Conservation (phyloP, 2,888 invertebrate genomes). For the Metacarcinus magister region DNA sequence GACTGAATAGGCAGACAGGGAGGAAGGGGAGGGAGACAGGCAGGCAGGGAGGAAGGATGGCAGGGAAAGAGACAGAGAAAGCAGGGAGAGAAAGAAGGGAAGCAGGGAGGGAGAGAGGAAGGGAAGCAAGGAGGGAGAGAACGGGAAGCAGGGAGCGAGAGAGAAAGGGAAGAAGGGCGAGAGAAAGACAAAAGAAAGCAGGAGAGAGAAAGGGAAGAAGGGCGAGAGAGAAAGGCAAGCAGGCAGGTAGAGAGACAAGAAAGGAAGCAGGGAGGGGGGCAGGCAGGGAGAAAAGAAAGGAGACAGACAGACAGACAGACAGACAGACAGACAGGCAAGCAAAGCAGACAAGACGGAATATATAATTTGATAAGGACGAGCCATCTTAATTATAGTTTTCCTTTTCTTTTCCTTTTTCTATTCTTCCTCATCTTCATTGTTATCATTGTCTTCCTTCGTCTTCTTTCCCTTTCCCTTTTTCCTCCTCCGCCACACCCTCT, state of each 20-base stretch:
- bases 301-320: background rate
- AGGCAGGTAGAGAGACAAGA: background rate
- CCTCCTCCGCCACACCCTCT: background rate
- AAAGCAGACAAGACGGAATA: background rate
- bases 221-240: background rate
- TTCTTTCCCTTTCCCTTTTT: background rate
- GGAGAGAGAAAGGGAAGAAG: background rate
- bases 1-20: background rate
- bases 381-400: background rate
- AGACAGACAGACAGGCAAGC: background rate
- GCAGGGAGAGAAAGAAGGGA: background rate
- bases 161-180: background rate
- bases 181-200: background rate
- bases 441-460: background rate
- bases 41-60: too few relatives aligned
- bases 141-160: background rate
- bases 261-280: background rate
- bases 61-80: background rate
- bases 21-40: background rate
- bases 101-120: background rate
- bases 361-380: too few relatives aligned
- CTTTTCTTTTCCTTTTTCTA: background rate
- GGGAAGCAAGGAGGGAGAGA: too few relatives aligned
- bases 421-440: background rate
- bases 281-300: too few relatives aligned